Conservation (phyloP, 2,797 vertebrate genomes). For the Atherinosoma microstoma region DNA sequence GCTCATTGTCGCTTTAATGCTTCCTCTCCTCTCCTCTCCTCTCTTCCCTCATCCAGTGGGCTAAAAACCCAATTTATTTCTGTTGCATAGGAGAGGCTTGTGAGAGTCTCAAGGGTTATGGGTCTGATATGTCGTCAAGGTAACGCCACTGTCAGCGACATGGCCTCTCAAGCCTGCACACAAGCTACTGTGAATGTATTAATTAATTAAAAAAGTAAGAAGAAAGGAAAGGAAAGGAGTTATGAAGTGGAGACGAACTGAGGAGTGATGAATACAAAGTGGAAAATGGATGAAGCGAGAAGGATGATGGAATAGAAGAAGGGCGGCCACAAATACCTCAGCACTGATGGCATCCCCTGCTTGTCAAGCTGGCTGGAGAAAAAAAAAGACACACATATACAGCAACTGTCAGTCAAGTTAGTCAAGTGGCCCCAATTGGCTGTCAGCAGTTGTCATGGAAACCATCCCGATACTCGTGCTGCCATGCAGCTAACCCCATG, state of each 20-base stretch:
- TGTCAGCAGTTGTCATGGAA: conserved; percentile 75
- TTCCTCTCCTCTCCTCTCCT: not conserved
- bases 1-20: not conserved
- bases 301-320: not conserved
- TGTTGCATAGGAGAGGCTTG: conserved; percentile 37
- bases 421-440: conserved; percentile 68
- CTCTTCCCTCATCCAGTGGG: conserved; percentile 24
- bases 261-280: not conserved
- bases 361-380: conserved; percentile 8
- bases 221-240: not conserved
- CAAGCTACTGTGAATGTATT: conserved; percentile 44
- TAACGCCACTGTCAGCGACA: conserved; percentile 55
- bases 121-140: conserved; percentile 63
- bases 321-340: not conserved
- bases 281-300: not conserved
- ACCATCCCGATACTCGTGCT: conserved; percentile 48
- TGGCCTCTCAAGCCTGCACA: conserved; percentile 44
- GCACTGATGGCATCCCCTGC: conserved; percentile 36
- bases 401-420: conserved; percentile 70
- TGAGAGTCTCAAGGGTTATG: conserved; percentile 43
- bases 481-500: conserved; percentile 33
- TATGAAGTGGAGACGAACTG: not conserved
- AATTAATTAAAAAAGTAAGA: conserved; percentile 56
- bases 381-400: conserved; percentile 10
- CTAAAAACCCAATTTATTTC: conserved; percentile 71